These are phyloP conservation scores for chimpanzee (Pan troglodytes) DNA, from an alignment of 2,113 vertebrate species.

Conservation along the genomic window NHGRI_mPanTro3-v2.1_pri NC_072410.2:98303501-98304000, in stretches of 20 bases:
- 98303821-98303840: conserved; percentile 76
- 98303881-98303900: conserved; percentile 68
- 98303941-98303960: background rate
- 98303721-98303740: conserved; percentile 42
- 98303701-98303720: conserved; percentile 18
- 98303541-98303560: background rate
- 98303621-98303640: background rate
- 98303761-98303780: conserved; percentile 54
- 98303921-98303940: conserved; percentile 42
- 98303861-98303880: conserved; percentile 76
- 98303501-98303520: background rate
- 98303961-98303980: conserved; percentile 1
- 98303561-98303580: background rate
- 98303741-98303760: conserved; percentile 58
- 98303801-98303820: conserved; percentile 70
- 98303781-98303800: conserved; percentile 70
- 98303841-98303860: conserved; percentile 74
- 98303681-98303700: conserved; percentile 7
- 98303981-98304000: background rate
- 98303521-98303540: background rate
- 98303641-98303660: background rate
- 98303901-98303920: conserved; percentile 55
- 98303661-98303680: background rate
- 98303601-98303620: background rate
- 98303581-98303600: background rate